phyloP scores from a whole-genome alignment of 2,888 invertebrate genomes.

The Amphimallon solstitiale region DNA sequence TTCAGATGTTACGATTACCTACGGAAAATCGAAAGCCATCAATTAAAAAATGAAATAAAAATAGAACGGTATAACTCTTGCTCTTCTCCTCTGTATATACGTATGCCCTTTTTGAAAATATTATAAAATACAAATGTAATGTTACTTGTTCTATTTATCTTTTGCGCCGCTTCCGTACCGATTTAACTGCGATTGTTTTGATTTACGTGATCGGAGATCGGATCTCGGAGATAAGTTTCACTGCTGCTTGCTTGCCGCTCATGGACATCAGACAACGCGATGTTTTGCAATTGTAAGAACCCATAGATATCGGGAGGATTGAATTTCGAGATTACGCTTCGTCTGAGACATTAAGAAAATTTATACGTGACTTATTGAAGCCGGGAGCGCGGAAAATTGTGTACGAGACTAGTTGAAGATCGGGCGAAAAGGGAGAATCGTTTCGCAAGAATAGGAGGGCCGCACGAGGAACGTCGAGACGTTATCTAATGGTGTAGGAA shows the following conservation, averaged over 20 bases:
- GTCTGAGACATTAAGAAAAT: constrained; percentile 35
- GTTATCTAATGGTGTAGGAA: constrained; percentile 29
- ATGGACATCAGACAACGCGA: constrained; percentile 12
- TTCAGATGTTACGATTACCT: no score
- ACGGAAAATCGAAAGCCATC: no score
- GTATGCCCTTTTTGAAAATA: no score
- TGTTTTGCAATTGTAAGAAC: constrained; percentile 18
- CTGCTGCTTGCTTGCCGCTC: neutral
- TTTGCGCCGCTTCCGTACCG: constrained; percentile 33
- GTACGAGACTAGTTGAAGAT: no score
- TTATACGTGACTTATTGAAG: constrained; percentile 34
- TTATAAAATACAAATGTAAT: neutral
- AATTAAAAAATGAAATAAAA: no score
- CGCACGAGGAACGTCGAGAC: neutral
- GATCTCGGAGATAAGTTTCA: neutral
- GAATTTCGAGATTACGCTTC: constrained; percentile 36
- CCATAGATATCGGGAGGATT: constrained; percentile 27
- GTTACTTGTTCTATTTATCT: constrained; percentile 39
- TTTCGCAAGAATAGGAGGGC: no score
- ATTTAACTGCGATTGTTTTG: constrained; percentile 44
- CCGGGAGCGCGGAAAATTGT: constrained; percentile 15
- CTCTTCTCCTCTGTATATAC: no score
- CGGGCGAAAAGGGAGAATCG: no score
- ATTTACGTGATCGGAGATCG: constrained; percentile 43
- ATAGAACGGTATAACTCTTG: no score